A percentile compares a stretch with the other conserved stretches of the same genome.
Conservation (phyloP, 2,113 vertebrate species). For the Oncorhynchus gorbuscha region DNA sequence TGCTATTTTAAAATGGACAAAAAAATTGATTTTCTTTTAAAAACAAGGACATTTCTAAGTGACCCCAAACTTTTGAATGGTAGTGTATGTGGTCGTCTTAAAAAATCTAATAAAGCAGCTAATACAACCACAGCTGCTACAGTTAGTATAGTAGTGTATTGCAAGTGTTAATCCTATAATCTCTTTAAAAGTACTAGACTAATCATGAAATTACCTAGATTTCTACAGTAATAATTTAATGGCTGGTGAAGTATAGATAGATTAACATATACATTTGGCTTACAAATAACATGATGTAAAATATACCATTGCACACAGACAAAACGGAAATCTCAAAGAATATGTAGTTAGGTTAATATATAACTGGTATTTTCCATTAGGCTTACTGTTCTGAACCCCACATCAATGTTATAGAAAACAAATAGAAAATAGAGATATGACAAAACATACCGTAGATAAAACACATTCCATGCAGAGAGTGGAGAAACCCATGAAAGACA, state of each 20-base stretch:
- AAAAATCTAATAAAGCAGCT: background rate
- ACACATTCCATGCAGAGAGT: background rate
- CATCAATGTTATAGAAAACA: no score
- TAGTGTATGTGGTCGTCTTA: background rate
- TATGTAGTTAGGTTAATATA: no score
- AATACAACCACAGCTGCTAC: background rate
- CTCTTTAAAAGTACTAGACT: background rate
- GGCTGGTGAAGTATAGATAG: background rate
- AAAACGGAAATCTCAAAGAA: no score
- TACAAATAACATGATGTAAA: background rate
- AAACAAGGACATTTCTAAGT: no score
- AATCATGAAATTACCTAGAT: background rate
- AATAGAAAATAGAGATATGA: no score
- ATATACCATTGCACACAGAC: no score
- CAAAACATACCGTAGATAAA: background rate
- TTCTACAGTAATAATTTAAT: background rate
- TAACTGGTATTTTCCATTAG: no score
- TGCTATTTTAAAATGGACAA: no score
- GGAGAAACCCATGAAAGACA: background rate
- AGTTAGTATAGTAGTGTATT: conserved; percentile 28
- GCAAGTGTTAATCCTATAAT: conserved; percentile 6
- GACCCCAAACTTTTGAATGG: no score
- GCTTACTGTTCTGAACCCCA: no score
- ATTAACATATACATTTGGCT: background rate
- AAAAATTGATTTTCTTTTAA: no score